Base-by-base conservation (phyloP, 2,797 vertebrate species). In the Sandelia bainsii region DNA sequence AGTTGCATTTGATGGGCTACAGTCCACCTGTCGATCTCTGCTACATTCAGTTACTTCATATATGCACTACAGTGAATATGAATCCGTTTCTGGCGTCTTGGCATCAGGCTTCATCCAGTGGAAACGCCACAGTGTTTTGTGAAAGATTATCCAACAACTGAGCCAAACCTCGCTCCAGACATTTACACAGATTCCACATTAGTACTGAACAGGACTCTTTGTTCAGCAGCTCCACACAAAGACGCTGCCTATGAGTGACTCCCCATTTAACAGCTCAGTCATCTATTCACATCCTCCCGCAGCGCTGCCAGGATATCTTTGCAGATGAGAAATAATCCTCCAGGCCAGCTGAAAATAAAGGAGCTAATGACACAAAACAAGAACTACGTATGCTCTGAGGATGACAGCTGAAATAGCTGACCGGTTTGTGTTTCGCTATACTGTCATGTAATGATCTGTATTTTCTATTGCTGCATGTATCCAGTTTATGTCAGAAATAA, bases 101-200 rank as follows among this genome's bases (percentile, higher is more conserved):
- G 13, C 48, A 11, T 32, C 61, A 14, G 45, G 61, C 23, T 37
- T 73, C 48, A 57, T 59, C 54, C 22, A 44, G 51, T 22, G 48
- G 75, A 72, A 81, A 50, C 51, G 44, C 56, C 57, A 25, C 54
- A 48, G 67, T 22, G 52, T 11, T 42, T 19, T 40, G 61, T 8
- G 46, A 34, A 46, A 34, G 13, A 57, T 51, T 44, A 64, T 57
- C 40, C 5, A 22, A 49, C 44, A 29, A 46, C 64, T 3, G 42
- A 44, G 29, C 65, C 50, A 44, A 64, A n/a, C 19, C 39, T 17
- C 6, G 25, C 44, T 37, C 56, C 49, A 60, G 68, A 75, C 82
- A 75, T 78, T 78, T 78, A 52, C 75, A 87, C 76, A 81, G 82
- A 84, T 85, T 87, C 89, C 84, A 83, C 86, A 88, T 87, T 75